These are phyloP conservation scores for Malthinus seriepunctatus DNA, from an alignment of 2,888 invertebrate genomes.

Conservation along the genomic window DNA sequence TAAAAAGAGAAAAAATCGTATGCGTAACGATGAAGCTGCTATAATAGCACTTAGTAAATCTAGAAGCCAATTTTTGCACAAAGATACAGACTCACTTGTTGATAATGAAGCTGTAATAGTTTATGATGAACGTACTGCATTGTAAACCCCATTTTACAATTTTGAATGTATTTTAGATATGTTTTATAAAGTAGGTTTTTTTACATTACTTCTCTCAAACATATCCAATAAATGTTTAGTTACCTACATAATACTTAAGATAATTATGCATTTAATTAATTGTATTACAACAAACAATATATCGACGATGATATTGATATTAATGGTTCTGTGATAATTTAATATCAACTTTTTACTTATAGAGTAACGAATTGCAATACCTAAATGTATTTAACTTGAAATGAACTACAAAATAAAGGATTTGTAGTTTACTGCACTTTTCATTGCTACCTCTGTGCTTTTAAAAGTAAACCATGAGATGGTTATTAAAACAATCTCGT, in stretches of 20 bases:
- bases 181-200: slow-evolving; percentile 14
- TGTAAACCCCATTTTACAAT: slow-evolving; percentile 54
- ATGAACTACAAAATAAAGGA: slow-evolving; percentile 12
- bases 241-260: slow-evolving; percentile 14
- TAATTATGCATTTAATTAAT: slow-evolving; percentile 3
- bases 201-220: slow-evolving; percentile 14
- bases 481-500: no score
- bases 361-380: slow-evolving; percentile 10
- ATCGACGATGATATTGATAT: slow-evolving; percentile 15
- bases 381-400: slow-evolving; percentile 8
- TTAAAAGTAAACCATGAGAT: no score
- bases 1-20: slow-evolving; percentile 78
- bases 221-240: slow-evolving; percentile 19
- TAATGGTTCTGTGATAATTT: slow-evolving; percentile 30
- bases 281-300: slow-evolving; percentile 5
- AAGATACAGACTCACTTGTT: slow-evolving; percentile 67
- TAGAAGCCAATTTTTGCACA: slow-evolving; percentile 63
- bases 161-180: slow-evolving; percentile 33
- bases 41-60: slow-evolving; percentile 78
- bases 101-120: slow-evolving; percentile 81
- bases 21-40: slow-evolving; percentile 81
- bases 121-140: slow-evolving; percentile 78
- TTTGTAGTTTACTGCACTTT: no score
- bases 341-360: slow-evolving; percentile 26
- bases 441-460: no score